Evolutionary conservation across 2,113 vertebrate genomes (phyloP).

Genomic region (Tychaedon coryphoeus): DNA sequence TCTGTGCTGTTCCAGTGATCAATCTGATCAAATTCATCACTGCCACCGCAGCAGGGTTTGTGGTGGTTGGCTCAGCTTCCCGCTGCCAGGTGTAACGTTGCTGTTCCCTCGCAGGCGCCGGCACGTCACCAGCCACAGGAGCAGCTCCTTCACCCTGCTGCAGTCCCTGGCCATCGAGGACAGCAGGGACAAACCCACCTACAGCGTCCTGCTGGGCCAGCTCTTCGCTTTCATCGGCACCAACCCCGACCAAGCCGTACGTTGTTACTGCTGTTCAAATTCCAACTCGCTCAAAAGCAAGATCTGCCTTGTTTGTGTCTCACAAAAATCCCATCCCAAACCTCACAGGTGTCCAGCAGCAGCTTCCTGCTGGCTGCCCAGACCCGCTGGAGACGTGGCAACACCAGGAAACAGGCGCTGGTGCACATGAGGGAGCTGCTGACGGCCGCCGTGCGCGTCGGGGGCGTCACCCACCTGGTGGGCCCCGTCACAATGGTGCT

Average conservation of each 20-base stretch:
- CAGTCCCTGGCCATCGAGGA: constrained; percentile 92
- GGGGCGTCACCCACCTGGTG: constrained; percentile 94
- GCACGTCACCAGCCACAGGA: constrained; percentile 90
- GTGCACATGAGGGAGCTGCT: constrained; percentile 96
- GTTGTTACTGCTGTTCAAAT: background rate
- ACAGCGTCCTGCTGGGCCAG: constrained; percentile 93
- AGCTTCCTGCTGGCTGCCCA: constrained; percentile 95
- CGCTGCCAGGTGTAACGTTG: background rate
- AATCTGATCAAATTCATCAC: background rate
- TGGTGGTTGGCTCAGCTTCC: fast-evolving
- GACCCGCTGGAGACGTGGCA: constrained; percentile 92
- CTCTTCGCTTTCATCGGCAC: constrained; percentile 98
- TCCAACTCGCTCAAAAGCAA: fast-evolving
- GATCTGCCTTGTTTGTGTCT: background rate
- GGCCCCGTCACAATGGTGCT: constrained; percentile 97
- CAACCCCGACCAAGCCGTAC: constrained; percentile 92
- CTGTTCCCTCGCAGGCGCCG: constrained; percentile 73
- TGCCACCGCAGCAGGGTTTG: background rate
- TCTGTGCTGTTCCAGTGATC: background rate
- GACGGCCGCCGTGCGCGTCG: constrained; percentile 91
- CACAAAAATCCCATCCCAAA: background rate
- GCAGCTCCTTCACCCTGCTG: constrained; percentile 94
- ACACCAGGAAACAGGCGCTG: constrained; percentile 91
- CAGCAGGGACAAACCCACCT: constrained; percentile 91
- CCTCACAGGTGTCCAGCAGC: constrained; percentile 89